These are phyloP conservation scores for Pachyramphus minor DNA, from an alignment of 2,113 vertebrate genomes.

Conservation along the genomic window DNA sequence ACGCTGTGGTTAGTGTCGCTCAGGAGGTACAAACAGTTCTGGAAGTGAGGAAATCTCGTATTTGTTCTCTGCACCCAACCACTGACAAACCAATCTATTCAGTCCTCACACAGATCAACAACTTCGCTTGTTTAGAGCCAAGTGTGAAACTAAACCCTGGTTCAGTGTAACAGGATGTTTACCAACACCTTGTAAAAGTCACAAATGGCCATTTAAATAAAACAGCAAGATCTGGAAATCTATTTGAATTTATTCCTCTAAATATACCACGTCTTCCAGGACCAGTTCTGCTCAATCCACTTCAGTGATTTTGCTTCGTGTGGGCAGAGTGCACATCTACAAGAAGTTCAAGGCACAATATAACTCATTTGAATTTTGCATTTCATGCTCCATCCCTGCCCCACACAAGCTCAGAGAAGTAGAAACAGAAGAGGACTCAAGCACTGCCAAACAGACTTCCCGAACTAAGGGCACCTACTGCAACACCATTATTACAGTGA, in stretches of 20 bases:
- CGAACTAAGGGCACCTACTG: background rate
- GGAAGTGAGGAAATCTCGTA: background rate
- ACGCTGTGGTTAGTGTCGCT: background rate
- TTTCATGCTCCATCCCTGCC: background rate
- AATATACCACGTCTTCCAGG: background rate
- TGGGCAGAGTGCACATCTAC: background rate
- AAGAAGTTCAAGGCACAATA: background rate
- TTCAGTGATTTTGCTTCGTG: background rate
- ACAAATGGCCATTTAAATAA: background rate
- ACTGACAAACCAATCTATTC: background rate
- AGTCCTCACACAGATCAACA: background rate
- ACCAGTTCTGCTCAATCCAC: background rate
- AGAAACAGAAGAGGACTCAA: background rate
- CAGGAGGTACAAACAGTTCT: background rate
- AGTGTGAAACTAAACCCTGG: background rate
- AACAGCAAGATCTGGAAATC: background rate
- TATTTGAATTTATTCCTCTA: background rate
- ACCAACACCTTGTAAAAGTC: background rate
- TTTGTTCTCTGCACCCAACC: background rate
- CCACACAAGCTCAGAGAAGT: background rate
- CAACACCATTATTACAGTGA: rapidly evolving
- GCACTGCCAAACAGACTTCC: background rate
- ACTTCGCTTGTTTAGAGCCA: background rate
- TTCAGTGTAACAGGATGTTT: background rate
- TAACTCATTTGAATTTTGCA: background rate